These are phyloP conservation scores for Carollia perspicillata DNA, from an alignment of 2,113 vertebrate species.

Conservation along the genomic window DNA sequence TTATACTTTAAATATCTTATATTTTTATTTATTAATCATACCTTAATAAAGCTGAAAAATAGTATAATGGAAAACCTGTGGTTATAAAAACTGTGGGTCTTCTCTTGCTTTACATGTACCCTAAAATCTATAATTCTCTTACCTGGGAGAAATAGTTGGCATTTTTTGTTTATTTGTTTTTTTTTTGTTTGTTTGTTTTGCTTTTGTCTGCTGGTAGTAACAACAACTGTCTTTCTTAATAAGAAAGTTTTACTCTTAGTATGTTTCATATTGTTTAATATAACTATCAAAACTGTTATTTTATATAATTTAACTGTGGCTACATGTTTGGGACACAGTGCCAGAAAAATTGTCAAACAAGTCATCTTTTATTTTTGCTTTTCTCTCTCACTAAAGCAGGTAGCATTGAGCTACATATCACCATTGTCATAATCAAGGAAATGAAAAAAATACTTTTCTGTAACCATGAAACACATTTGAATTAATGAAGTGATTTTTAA, in stretches of 20 bases:
- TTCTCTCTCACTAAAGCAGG: neutral
- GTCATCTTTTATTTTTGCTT: neutral
- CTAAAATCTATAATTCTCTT: neutral
- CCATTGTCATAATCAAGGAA: conserved; percentile 9
- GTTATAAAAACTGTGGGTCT: neutral
- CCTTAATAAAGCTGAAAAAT: neutral
- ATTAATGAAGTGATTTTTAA: neutral
- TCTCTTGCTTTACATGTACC: neutral
- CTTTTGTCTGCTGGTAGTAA: neutral
- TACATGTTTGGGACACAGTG: neutral
- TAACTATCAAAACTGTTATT: neutral
- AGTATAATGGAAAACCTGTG: neutral
- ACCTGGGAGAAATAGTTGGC: neutral
- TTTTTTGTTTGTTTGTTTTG: neutral
- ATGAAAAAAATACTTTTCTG: neutral
- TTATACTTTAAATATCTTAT: neutral
- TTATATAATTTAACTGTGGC: neutral
- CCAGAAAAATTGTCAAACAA: neutral
- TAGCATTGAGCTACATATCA: neutral
- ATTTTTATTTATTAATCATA: neutral
- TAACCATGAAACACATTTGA: neutral
- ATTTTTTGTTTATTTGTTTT: too few relatives aligned
- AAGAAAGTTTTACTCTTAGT: neutral
- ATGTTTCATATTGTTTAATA: neutral
- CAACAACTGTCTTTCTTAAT: neutral